Evolutionary conservation across 1,140 invertebrate genomes (phyloP).

Genomic region (Elysia chlorotica): DNA sequence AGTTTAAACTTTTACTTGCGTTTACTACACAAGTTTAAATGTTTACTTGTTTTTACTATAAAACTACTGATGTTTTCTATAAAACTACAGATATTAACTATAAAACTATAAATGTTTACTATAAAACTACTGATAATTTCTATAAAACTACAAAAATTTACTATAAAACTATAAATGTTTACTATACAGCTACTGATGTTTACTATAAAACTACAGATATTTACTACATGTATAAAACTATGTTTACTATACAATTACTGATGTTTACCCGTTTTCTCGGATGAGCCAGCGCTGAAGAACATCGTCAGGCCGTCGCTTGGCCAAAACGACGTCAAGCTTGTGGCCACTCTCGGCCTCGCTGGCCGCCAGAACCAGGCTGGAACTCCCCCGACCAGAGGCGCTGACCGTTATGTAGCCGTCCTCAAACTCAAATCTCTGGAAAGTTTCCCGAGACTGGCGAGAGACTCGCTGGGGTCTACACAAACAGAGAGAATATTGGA

Average conservation of each 20-base stretch:
- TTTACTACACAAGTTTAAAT: too few species aligned
- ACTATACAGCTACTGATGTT: too few species aligned
- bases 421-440: constrained; percentile 57
- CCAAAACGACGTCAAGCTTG: constrained; percentile 49
- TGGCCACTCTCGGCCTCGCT: constrained; percentile 48
- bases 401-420: constrained; percentile 54
- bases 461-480: constrained; percentile 41
- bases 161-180: too few species aligned
- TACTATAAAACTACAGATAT: background rate
- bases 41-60: too few species aligned
- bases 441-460: constrained; percentile 37
- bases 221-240: background rate
- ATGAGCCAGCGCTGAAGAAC: constrained; percentile 57
- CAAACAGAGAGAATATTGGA: background rate
- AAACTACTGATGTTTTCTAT: too few species aligned
- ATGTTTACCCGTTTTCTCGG: constrained; percentile 51
- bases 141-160: too few species aligned
- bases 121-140: too few species aligned
- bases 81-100: too few species aligned
- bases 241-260: background rate
- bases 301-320: constrained; percentile 54
- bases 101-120: too few species aligned
- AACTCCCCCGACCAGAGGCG: too few species aligned
- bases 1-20: too few species aligned
- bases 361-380: constrained; percentile 50